Conservation (phyloP, 2,113 vertebrate species). For the Pipra filicauda region DNA sequence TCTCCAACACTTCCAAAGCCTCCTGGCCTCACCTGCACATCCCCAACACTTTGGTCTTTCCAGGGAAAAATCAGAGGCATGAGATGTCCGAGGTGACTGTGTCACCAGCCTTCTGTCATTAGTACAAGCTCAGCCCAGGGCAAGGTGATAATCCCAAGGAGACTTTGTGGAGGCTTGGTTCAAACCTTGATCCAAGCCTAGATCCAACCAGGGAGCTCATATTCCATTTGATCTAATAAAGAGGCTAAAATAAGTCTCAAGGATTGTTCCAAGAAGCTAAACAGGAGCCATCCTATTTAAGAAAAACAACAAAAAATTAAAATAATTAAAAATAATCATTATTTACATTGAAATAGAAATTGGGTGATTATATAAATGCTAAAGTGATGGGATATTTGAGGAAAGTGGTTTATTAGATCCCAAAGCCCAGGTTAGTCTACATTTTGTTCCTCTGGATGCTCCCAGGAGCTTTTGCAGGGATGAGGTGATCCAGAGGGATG, state of each 20-base stretch:
- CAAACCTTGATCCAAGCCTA: neutral
- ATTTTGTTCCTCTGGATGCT: neutral
- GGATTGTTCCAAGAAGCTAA: neutral
- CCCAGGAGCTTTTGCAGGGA: neutral
- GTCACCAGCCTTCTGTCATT: neutral
- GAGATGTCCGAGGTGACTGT: neutral
- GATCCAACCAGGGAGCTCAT: neutral
- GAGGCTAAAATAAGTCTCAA: neutral
- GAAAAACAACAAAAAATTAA: neutral
- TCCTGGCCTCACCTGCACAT: neutral
- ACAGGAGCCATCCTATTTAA: neutral
- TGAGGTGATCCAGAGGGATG: neutral
- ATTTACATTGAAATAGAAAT: neutral
- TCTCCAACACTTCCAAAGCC: neutral
- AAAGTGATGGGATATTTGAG: rapidly evolving
- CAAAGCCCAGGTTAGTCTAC: neutral
- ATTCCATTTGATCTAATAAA: neutral
- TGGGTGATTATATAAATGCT: neutral
- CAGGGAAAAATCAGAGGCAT: neutral
- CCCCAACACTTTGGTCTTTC: neutral
- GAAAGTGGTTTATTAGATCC: neutral
- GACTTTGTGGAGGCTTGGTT: neutral
- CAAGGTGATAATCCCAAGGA: neutral
- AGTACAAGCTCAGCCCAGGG: neutral
- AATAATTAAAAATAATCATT: neutral